These are phyloP conservation scores for Mycetomoellerius zeteki DNA, from an alignment of 1,140 invertebrate genomes.

Conservation along the genomic window DNA sequence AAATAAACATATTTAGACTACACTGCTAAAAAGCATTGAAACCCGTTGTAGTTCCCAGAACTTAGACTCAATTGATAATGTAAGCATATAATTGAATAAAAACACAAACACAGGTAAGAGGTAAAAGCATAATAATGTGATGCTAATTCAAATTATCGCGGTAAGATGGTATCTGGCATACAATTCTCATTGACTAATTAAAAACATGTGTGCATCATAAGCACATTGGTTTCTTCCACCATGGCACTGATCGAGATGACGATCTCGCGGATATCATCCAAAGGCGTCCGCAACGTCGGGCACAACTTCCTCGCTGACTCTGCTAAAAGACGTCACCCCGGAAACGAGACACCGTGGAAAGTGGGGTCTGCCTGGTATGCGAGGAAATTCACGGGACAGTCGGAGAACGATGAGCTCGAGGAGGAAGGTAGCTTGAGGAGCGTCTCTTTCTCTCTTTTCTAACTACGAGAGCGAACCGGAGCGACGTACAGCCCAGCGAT, in stretches of 20 bases:
- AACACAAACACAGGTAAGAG: too few species aligned
- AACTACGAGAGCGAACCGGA: constrained; percentile 30
- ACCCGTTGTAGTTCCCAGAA: too few species aligned
- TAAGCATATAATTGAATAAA: too few species aligned
- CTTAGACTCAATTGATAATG: too few species aligned
- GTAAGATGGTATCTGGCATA: too few species aligned
- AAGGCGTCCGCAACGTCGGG: constrained; percentile 5
- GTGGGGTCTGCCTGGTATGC: constrained; percentile 50
- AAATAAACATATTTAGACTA: too few species aligned
- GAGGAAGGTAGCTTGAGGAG: neutral
- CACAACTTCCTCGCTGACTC: constrained; percentile 66
- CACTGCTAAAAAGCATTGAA: too few species aligned
- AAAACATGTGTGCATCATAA: too few species aligned
- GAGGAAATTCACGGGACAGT: constrained; percentile 62
- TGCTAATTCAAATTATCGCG: too few species aligned
- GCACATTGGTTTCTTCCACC: too few species aligned
- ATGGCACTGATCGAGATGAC: neutral
- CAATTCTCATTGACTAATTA: too few species aligned
- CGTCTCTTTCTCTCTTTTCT: neutral
- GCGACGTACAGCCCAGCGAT: constrained; percentile 33
- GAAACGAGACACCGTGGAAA: constrained; percentile 52
- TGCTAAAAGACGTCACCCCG: constrained; percentile 66
- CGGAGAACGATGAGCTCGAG: constrained; percentile 15
- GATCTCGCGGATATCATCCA: constrained; percentile 10
- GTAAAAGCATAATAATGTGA: too few species aligned